These are phyloP conservation scores for Diplogasteroides magnus DNA, from an alignment of 1,140 invertebrate species.

Conservation along the genomic window DNA sequence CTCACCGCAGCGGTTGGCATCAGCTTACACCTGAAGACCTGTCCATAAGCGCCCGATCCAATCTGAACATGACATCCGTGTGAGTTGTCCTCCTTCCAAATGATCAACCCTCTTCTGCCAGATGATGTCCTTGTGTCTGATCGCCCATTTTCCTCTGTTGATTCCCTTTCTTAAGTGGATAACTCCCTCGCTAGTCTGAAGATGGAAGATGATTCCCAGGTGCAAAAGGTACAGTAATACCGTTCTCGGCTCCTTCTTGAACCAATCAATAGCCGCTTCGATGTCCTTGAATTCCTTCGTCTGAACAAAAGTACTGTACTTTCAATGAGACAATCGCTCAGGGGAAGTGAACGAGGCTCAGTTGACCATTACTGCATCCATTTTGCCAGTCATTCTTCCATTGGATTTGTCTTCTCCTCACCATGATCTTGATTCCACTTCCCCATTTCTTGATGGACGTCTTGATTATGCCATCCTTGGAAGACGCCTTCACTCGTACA, in stretches of 20 bases:
- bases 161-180: slow-evolving; percentile 28
- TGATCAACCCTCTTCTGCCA: slow-evolving; percentile 35
- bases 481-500: no score
- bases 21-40: slow-evolving; percentile 36
- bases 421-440: no score
- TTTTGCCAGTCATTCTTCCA: no score
- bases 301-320: slow-evolving; percentile 10
- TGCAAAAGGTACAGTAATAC: no score
- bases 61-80: slow-evolving; percentile 27
- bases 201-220: background rate
- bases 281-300: slow-evolving; percentile 7
- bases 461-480: no score
- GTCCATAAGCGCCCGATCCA: slow-evolving; percentile 44
- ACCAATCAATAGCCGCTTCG: slow-evolving; percentile 12
- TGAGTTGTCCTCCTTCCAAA: background rate
- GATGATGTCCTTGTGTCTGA: slow-evolving; percentile 38
- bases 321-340: no score
- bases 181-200: slow-evolving; percentile 3
- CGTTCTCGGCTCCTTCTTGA: slow-evolving; percentile 4
- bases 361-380: no score
- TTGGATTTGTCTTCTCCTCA: no score
- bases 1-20: background rate
- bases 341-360: no score
- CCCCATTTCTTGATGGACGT: no score
- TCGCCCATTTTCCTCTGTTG: slow-evolving; percentile 33